phyloP scores from a whole-genome alignment of 2,888 invertebrate genomes.

The Archaeoteleia sp. region DNA sequence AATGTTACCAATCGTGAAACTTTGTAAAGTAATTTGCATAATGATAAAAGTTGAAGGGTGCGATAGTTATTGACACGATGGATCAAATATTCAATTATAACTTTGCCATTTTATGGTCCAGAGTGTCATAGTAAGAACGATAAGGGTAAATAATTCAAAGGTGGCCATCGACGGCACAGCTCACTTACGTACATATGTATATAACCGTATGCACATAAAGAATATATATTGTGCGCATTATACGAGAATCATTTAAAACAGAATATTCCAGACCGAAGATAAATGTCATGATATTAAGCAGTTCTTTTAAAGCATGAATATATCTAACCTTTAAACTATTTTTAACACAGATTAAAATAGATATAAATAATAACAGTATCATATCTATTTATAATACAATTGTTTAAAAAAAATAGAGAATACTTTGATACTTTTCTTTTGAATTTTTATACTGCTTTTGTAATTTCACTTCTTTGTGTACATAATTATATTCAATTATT shows the following conservation, averaged over 20 bases:
- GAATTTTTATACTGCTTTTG: no score
- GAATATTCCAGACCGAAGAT: neutral
- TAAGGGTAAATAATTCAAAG: constrained; percentile 14
- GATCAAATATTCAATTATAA: constrained; percentile 22
- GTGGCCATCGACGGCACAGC: constrained; percentile 6
- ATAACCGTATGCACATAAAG: neutral
- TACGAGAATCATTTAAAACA: neutral
- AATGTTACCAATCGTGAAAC: no score
- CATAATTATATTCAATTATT: no score
- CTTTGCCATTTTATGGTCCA: constrained; percentile 8
- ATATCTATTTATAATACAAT: no score
- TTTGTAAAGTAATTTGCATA: constrained; percentile 11
- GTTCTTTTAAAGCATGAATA: no score
- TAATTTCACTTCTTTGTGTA: no score
- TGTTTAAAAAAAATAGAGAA: no score
- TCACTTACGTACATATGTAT: constrained; percentile 1
- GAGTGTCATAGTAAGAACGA: constrained; percentile 1
- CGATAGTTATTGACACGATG: constrained; percentile 3
- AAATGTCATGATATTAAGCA: neutral
- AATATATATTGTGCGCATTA: neutral
- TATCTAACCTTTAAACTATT: no score
- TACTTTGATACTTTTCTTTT: no score
- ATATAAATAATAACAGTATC: no score
- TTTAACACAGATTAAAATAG: no score
- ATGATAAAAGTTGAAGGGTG: constrained; percentile 4